phyloP scores from a whole-genome alignment of 2,113 vertebrate species.

The Lynx canadensis region DNA sequence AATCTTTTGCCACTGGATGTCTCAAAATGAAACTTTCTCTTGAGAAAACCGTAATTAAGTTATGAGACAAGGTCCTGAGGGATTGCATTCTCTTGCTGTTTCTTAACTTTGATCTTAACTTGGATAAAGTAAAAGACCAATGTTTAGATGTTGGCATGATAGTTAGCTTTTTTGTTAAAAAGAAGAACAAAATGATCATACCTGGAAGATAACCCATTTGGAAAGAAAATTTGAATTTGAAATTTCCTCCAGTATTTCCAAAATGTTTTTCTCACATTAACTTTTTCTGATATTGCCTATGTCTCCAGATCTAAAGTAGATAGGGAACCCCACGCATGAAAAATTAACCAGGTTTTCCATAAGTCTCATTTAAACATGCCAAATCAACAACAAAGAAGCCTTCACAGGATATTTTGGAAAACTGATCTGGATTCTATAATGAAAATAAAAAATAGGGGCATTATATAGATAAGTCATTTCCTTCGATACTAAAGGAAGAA shows the following conservation, averaged over 20 bases:
- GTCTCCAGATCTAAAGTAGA: background rate
- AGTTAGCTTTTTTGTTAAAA: background rate
- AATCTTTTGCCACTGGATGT: background rate
- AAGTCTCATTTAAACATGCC: background rate
- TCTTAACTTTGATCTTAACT: background rate
- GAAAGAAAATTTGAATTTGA: background rate
- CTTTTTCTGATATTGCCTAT: background rate
- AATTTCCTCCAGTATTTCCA: background rate
- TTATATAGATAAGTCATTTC: background rate
- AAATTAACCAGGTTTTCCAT: background rate
- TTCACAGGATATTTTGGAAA: background rate
- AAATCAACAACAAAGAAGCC: background rate
- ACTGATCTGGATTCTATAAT: background rate
- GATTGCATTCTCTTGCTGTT: background rate
- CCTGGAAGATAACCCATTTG: background rate
- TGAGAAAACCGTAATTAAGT: background rate
- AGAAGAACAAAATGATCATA: background rate
- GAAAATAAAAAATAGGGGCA: background rate
- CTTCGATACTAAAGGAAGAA: background rate
- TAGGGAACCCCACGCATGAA: rapidly evolving
- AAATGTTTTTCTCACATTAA: background rate
- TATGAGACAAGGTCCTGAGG: background rate
- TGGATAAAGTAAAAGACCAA: background rate
- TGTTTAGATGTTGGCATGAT: background rate
- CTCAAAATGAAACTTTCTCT: background rate